Evolutionary conservation across 2,888 invertebrate genomes (phyloP), one percentile per base, ranked within the genome.

Genomic region (Stratiomys singularior): DNA sequence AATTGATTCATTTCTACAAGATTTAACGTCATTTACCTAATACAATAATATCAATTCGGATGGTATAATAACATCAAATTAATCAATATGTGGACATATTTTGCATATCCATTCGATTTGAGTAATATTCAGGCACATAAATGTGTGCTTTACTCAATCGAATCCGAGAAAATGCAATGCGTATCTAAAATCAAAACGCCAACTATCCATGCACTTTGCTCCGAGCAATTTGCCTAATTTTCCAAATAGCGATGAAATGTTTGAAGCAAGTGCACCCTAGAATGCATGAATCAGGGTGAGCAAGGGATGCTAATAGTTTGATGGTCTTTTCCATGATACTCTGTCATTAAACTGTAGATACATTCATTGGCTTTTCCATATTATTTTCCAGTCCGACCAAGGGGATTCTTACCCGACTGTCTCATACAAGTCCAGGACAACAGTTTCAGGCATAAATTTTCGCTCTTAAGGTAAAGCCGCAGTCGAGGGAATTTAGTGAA

Each of bases 161-260:
- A 28, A 7, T 23, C n/a, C 56, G 27, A 72, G 27, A 56, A 69
- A 72, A 56, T 21, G 1, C 25, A 27, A 47, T 30, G 18, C 58
- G 60, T 74, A 60, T 28, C 60, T 7, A 13, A 60, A 74, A 74
- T 74, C 74, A 74, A 74, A 74, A 30, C 60, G 11, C 56, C 74
- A 74, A 74, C 74, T 74, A 60, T 74, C 74, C 23, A 18, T 37
- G 60, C 74, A 74, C 74, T 74, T 74, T 74, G 52, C 74, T 27
- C 60, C 7, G 1, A 1, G 15, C 44, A 11, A 18, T 5, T 30
- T 4, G 25, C 25, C 37, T 11, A 15, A 9, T 56, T n/a, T 56
- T 30, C 11, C 11, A 18, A n/a, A 21, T 15, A 15, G 2, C 11
- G 30, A 5, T 13, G 15, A 30, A 11, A 30, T 64, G 23, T 11